phyloP scores from a whole-genome alignment of 1,140 invertebrate genomes.

The Magallana angulata region DNA sequence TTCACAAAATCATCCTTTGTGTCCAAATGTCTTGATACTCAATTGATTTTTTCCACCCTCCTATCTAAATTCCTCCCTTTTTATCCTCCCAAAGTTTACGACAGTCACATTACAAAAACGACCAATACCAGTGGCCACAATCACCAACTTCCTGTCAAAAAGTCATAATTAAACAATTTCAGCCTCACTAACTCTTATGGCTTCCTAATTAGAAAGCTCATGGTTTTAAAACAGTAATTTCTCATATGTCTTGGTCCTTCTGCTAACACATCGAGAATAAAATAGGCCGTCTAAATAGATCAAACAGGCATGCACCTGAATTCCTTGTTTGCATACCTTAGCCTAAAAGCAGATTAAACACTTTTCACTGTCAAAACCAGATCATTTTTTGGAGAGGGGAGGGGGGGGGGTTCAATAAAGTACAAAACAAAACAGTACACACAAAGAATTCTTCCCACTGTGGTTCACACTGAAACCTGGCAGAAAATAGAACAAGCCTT shows the following conservation, averaged over 20 bases:
- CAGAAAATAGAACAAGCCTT: neutral
- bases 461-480: neutral
- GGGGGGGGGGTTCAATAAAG: neutral
- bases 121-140: neutral
- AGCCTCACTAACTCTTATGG: neutral
- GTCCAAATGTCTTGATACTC: slow-evolving; percentile 2
- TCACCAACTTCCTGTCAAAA: neutral
- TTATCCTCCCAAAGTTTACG: too few relatives aligned
- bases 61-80: too few relatives aligned
- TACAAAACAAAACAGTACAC: slow-evolving; percentile 18
- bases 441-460: neutral
- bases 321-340: slow-evolving; percentile 20
- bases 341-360: slow-evolving; percentile 21
- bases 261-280: too few relatives aligned
- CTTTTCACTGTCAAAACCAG: neutral
- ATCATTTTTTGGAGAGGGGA: neutral
- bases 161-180: neutral
- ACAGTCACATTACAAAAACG: neutral
- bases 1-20: neutral
- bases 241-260: neutral
- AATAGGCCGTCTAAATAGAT: neutral
- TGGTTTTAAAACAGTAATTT: neutral
- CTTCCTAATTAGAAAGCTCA: neutral
- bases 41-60: neutral
- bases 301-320: neutral